Evolutionary conservation across 2,888 invertebrate genomes (phyloP).

Genomic region (Melitaea athalia): DNA sequence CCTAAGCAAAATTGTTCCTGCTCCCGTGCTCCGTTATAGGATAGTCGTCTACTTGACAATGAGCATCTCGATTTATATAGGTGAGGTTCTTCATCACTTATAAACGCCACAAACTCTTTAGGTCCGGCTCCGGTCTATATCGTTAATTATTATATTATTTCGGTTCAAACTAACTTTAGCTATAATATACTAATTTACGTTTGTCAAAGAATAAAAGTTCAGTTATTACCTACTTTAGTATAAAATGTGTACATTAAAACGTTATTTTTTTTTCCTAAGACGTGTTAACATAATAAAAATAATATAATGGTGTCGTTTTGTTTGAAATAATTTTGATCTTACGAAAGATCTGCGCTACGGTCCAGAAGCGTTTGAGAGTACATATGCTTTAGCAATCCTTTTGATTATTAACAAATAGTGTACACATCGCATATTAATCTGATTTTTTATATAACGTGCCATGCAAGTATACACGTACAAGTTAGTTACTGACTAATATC

Average conservation of each 20-base stretch:
- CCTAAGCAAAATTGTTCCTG: too few relatives aligned
- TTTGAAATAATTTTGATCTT: constrained; percentile 37
- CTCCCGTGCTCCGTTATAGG: too few relatives aligned
- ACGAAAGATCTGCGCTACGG: constrained; percentile 56
- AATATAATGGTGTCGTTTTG: background rate
- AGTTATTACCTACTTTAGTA: too few relatives aligned
- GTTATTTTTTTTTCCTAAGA: too few relatives aligned
- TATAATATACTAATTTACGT: too few relatives aligned
- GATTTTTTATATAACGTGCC: constrained; percentile 21
- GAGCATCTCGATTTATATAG: background rate
- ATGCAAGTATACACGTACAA: background rate
- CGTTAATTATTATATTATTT: too few relatives aligned
- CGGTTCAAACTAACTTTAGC: too few relatives aligned
- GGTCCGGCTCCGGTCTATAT: too few relatives aligned
- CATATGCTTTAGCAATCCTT: constrained; percentile 57
- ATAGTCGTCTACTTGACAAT: too few relatives aligned
- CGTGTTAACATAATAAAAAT: too few relatives aligned
- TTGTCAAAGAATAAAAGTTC: too few relatives aligned
- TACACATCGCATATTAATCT: constrained; percentile 54
- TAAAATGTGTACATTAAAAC: too few relatives aligned
- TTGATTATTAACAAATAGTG: constrained; percentile 54
- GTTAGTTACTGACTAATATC: background rate
- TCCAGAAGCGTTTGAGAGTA: constrained; percentile 63
- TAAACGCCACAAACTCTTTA: background rate
- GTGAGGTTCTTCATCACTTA: background rate